A percentile compares a stretch with the other conserved stretches of the same genome.
These are phyloP conservation scores for Chymomyza costata DNA, from an alignment of 1,140 invertebrate species.

Conservation along the genomic window DNA sequence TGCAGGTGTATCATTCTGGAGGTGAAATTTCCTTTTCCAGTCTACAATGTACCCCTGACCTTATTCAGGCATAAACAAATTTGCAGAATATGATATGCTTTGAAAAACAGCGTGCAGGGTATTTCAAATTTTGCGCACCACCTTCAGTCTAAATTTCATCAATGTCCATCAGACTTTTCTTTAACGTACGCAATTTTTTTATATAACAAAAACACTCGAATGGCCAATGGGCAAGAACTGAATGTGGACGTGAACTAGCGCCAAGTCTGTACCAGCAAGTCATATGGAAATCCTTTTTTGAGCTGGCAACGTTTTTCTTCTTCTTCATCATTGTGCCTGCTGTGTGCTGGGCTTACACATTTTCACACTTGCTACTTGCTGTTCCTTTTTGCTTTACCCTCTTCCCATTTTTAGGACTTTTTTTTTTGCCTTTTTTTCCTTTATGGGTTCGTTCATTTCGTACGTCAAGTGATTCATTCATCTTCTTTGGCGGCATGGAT, in stretches of 20 bases:
- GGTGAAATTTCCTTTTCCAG: no score
- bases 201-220: constrained; percentile 20
- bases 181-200: no score
- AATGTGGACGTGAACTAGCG: constrained; percentile 21
- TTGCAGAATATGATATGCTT: no score
- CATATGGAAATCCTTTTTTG: constrained; percentile 60
- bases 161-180: no score
- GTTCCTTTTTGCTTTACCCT: neutral
- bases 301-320: constrained; percentile 30
- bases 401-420: no score
- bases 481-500: constrained; percentile 57
- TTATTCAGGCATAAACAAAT: no score
- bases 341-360: constrained; percentile 21
- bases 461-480: constrained; percentile 64
- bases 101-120: no score
- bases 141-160: no score
- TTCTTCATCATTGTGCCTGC: no score
- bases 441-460: constrained; percentile 34
- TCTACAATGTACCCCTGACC: no score
- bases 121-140: no score
- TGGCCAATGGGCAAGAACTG: constrained; percentile 42
- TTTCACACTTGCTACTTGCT: constrained; percentile 28
- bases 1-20: no score
- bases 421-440: constrained; percentile 3
- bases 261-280: constrained; percentile 31